Base-by-base conservation (phyloP, 2,888 invertebrate species). In the Diaperis boleti region DNA sequence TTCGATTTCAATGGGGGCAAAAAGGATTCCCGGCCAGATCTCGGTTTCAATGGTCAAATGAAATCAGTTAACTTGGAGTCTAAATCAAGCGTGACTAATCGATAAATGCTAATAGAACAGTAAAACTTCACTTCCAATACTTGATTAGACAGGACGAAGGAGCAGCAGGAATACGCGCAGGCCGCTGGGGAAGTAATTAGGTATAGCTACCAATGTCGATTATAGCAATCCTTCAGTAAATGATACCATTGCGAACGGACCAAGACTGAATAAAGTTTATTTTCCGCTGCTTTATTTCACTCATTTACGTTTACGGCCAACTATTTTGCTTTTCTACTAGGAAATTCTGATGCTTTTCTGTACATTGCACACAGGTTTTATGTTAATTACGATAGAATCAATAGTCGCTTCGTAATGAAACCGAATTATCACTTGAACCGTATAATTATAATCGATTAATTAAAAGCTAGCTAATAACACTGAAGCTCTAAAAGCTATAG, bases 91-190 rank as follows among this genome's bases (percentile, higher is more conserved):
- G 66, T 67, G 45, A 59, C 67, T 68, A 69, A 72, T 73, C 69
- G 69, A 71, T 72, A 72, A 72, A 70, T 69, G 68, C 66, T 69
- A 70, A 72, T 71, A 66, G 69, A 66, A 69, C 69, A 69, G 69
- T 69, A 69, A 70, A 69, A 72, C 62, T 69, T 64, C 63, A 64
- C 62, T 62, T 65, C 57, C 66, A 63, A 64, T 65, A 65, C 62
- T 65, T 62, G 62, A 62, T 65, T 65, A 65, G 54, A 62, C 59
- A 59, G 62, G 54, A 59, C 49, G 44, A 59, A 63, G 52, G 63
- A 56, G 44, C 42, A 8, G 33, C 41, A 47, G 39, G 45, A 50
- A 61, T 60, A 60, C 17, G 35, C 54, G n/a, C 35, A 18, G 26
- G 37, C 37, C 44, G 52, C 45, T 45, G 3, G 35, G 26, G 29